A percentile compares a stretch with the other conserved stretches of the same genome.
Evolutionary conservation across 1,140 invertebrate species (phyloP).

Genomic region (Chironomus tepperi): DNA sequence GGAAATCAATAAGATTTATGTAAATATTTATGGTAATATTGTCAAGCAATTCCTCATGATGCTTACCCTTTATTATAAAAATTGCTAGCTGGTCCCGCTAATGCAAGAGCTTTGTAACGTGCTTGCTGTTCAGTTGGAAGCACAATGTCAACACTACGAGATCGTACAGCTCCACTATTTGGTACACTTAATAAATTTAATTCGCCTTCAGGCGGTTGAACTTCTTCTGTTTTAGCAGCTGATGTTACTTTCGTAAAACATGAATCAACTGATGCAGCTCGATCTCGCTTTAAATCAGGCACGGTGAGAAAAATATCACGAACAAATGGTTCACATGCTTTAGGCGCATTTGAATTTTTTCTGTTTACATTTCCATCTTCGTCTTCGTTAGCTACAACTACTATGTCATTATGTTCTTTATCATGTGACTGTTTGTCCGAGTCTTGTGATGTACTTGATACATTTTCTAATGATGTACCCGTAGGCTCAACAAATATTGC

Average conservation of each 20-base stretch:
- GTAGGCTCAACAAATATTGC: conserved; percentile 64
- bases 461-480: conserved; percentile 55
- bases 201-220: conserved; percentile 48
- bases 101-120: conserved; percentile 67
- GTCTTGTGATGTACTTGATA: conserved; percentile 43
- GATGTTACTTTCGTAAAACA: conserved; percentile 64
- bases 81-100: conserved; percentile 41
- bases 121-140: conserved; percentile 77
- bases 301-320: conserved; percentile 71
- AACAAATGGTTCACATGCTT: conserved; percentile 39
- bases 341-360: conserved; percentile 24
- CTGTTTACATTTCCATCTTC: conserved; percentile 30
- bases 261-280: conserved; percentile 76
- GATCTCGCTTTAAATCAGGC: conserved; percentile 69
- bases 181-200: conserved; percentile 56
- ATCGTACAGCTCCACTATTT: conserved; percentile 55
- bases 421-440: conserved; percentile 43
- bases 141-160: conserved; percentile 82
- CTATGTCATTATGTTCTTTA: conserved; percentile 39
- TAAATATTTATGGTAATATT: too few relatives aligned
- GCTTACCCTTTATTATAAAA: conserved; percentile 10
- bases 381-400: conserved; percentile 32
- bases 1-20: too few relatives aligned
- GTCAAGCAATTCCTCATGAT: not conserved
- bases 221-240: conserved; percentile 54